These are phyloP conservation scores for Bathynomus jamesi DNA, from an alignment of 1,140 invertebrate species.

Conservation along the genomic window DNA sequence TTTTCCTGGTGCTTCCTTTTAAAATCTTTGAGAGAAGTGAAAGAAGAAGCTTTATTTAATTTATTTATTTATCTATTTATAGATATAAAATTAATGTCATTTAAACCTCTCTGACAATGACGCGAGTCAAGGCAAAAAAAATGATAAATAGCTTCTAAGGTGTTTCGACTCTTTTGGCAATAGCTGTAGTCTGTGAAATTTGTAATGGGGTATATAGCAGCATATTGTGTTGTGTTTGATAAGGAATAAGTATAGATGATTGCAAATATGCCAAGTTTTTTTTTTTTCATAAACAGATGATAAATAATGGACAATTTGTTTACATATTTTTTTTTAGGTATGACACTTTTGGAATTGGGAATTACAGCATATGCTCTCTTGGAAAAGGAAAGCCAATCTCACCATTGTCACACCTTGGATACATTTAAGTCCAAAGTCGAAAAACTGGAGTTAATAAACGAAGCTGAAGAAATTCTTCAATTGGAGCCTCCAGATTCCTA, in stretches of 20 bases:
- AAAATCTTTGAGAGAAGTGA: not conserved
- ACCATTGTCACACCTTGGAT: not conserved
- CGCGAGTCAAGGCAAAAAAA: too few relatives aligned
- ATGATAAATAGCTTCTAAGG: too few relatives aligned
- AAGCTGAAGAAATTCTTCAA: conserved; percentile 12
- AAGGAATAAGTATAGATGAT: too few relatives aligned
- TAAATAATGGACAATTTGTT: not conserved
- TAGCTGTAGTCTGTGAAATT: not conserved
- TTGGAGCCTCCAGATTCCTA: conserved; percentile 18
- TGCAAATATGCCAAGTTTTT: not conserved
- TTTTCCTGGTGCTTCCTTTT: not conserved
- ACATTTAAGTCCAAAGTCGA: not conserved
- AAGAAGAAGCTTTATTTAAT: too few relatives aligned
- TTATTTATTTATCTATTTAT: too few relatives aligned
- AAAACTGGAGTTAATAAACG: conserved; percentile 10
- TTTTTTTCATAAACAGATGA: not conserved
- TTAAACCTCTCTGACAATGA: too few relatives aligned
- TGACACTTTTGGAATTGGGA: conserved; percentile 20
- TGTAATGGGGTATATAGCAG: not conserved
- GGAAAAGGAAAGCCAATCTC: not conserved
- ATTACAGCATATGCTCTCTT: conserved; percentile 5
- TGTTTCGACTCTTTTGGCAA: too few relatives aligned
- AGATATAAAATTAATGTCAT: too few relatives aligned
- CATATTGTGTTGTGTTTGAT: not conserved
- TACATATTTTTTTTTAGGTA: conserved; percentile 4